Base-by-base conservation (phyloP, 1,140 invertebrate species). In the Caerostris extrusa region DNA sequence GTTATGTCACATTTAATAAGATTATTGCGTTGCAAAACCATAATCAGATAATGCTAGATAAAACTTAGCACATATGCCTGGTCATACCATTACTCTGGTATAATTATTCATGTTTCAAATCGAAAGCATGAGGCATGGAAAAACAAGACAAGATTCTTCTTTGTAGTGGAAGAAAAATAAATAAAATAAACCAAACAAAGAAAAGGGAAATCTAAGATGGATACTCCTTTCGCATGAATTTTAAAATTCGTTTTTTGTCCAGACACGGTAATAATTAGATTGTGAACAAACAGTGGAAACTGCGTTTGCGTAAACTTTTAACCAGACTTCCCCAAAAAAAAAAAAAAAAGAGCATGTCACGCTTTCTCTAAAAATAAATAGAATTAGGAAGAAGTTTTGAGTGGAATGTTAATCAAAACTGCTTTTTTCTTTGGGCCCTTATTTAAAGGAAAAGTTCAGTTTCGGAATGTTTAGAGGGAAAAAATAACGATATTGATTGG, bases 301-400 rank as follows among this genome's bases (percentile, higher is more conserved):
- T 77, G 34, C 8, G n/a, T n/a, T 34, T 53, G 12, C 8, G 7
- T 5, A 50, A 50, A 77, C 34, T 10, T 53, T 53, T 77, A 53
- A 77, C 6, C 50, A 50, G 34, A 12, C 50, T 34, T 34, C n/a
- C n/a, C n/a, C n/a, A n/a, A n/a, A n/a, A n/a, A n/a, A n/a, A n/a
- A n/a, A n/a, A n/a, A n/a, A n/a, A n/a, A 77, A 77, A 77, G 50
- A 77, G 12, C 69, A 50, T 34, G 50, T 77, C 69, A 77, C 69
- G 69, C 34, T 50, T 77, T 50, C 19, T 50, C 5, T 77, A 77
- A 53, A 77, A 77, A 34, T 12, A 77, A 77, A 77, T 12, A 5
- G 34, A 34, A 77, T 77, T 77, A 77, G 69, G 34, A 77, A 50
- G 19, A 50, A n/a, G 34, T 77, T 34, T 34, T 50, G 69, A 77